Evolutionary conservation across 2,888 invertebrate species (phyloP).

Genomic region (Harpalus rubripes): DNA sequence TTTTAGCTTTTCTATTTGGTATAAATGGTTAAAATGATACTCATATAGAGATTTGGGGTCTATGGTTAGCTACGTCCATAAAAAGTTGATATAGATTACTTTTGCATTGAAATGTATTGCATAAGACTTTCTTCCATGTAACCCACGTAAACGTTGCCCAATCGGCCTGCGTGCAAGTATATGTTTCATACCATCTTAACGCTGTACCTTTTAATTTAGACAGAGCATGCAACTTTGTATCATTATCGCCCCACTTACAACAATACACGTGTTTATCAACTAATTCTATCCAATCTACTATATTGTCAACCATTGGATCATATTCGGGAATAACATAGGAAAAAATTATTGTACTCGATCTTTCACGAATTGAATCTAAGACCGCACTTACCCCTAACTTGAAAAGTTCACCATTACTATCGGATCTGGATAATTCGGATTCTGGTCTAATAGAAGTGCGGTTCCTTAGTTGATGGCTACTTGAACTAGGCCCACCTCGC

Average conservation of each 20-base stretch:
- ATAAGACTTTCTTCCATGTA: background rate
- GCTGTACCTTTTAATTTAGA: background rate
- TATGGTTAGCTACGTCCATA: conserved; percentile 3
- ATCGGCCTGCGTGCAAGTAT: no score
- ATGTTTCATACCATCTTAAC: no score
- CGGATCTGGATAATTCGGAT: no score
- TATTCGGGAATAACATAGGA: background rate
- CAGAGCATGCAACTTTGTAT: background rate
- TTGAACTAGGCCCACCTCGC: no score
- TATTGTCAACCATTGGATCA: background rate
- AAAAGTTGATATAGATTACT: no score
- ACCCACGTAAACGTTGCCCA: background rate
- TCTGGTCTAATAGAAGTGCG: no score
- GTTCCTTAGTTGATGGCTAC: no score
- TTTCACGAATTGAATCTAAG: no score
- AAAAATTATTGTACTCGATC: background rate
- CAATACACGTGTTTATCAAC: background rate
- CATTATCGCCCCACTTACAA: background rate
- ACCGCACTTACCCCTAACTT: no score
- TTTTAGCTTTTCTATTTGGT: no score
- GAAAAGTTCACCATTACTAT: no score
- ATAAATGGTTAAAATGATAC: background rate
- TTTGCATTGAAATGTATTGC: background rate
- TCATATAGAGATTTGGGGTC: background rate
- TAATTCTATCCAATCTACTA: background rate